Evolutionary conservation across 2,888 invertebrate genomes (phyloP).

Genomic region (Philaethria dido): DNA sequence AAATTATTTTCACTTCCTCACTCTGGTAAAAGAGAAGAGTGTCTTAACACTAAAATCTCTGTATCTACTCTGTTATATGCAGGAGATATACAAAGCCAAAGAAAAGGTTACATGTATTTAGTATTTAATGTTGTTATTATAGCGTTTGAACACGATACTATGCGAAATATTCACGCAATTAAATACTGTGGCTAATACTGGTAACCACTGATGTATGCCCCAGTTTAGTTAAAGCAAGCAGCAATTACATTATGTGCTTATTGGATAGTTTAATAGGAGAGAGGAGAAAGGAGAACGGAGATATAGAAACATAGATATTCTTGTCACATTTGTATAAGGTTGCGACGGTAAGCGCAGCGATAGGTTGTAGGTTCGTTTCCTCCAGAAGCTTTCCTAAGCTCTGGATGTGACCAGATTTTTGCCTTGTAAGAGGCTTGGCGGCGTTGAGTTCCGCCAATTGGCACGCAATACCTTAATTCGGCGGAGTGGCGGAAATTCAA

Average conservation of each 20-base stretch:
- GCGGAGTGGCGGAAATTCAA: no score
- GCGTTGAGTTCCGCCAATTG: no score
- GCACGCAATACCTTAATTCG: no score
- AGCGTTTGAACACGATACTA: background rate
- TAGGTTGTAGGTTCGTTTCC: no score
- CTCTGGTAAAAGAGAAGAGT: background rate
- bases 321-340: no score
- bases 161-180: slow-evolving; percentile 11
- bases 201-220: slow-evolving; percentile 1
- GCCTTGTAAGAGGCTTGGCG: no score
- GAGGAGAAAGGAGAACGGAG: background rate
- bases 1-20: no score
- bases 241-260: background rate
- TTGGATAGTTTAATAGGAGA: background rate
- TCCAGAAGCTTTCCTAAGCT: no score
- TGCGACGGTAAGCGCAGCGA: no score
- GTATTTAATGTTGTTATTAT: background rate
- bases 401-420: no score
- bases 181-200: slow-evolving; percentile 5
- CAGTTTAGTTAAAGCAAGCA: background rate
- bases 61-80: background rate
- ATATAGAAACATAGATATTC: background rate
- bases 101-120: no score
- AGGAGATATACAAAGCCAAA: no score
- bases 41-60: background rate